Conservation (phyloP, 2,113 vertebrate species). For the Lethenteron reissneri region DNA sequence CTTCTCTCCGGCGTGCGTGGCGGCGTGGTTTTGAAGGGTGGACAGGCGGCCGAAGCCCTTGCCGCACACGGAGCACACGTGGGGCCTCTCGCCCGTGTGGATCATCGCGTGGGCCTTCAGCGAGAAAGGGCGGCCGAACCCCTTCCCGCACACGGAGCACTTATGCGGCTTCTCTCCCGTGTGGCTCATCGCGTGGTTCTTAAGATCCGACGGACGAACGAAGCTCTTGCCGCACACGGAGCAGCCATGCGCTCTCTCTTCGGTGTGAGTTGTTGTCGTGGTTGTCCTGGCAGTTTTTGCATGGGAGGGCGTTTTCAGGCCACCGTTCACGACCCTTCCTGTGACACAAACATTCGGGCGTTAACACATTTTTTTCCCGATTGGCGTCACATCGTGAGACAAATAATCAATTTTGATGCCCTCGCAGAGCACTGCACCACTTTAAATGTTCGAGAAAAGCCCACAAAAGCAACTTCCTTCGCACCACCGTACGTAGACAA, state of each 20-base stretch:
- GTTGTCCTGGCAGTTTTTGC: too few species aligned
- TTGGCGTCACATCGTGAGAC: too few species aligned
- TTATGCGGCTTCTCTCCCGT: neutral
- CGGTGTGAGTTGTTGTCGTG: neutral
- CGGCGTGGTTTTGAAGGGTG: slow-evolving; percentile 16
- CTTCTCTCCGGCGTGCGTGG: slow-evolving; percentile 21
- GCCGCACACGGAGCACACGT: neutral
- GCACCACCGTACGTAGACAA: too few species aligned
- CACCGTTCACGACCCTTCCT: too few species aligned
- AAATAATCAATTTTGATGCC: too few species aligned
- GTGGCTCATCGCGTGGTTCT: neutral
- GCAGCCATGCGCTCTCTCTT: neutral
- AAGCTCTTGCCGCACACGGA: slow-evolving; percentile 1
- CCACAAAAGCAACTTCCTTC: too few species aligned
- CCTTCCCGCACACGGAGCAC: neutral
- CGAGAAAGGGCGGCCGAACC: neutral
- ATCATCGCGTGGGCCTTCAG: neutral
- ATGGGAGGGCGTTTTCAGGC: too few species aligned
- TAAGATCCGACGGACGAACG: neutral
- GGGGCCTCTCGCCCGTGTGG: neutral
- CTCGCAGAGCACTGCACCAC: too few species aligned
- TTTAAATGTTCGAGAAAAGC: too few species aligned
- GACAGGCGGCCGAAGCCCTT: slow-evolving; percentile 3
- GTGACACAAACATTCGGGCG: too few species aligned
- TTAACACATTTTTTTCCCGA: too few species aligned